Conservation (phyloP, 1,140 invertebrate species). For the Lepidurus couesii region DNA sequence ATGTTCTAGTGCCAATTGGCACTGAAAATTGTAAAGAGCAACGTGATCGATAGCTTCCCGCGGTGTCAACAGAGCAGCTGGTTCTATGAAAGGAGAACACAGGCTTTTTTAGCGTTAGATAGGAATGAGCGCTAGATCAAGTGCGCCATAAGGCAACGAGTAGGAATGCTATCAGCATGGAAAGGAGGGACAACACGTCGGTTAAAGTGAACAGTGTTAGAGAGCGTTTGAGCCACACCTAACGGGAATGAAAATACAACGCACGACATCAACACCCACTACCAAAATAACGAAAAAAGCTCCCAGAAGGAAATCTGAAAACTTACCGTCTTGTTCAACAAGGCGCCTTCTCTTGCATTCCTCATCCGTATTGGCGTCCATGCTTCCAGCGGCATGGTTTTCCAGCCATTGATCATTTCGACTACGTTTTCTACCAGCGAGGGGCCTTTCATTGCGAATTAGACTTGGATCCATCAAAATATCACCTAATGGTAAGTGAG, state of each 20-base stretch:
- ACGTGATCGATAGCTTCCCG: background rate
- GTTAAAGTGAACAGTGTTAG: background rate
- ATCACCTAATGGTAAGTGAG: conserved; percentile 2
- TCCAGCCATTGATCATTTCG: background rate
- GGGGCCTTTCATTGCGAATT: background rate
- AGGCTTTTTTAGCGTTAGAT: background rate
- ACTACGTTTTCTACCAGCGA: background rate
- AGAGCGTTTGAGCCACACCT: background rate
- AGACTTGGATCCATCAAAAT: conserved; percentile 9
- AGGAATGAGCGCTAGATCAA: background rate
- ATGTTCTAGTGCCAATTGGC: background rate
- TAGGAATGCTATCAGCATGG: conserved; percentile 4
- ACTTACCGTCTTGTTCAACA: background rate
- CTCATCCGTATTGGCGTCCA: background rate
- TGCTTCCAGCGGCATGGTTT: background rate
- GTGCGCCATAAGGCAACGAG: conserved; percentile 11
- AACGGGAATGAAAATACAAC: background rate
- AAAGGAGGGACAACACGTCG: conserved; percentile 3
- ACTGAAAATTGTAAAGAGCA: conserved; percentile 5
- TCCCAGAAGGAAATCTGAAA: background rate
- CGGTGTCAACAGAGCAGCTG: background rate
- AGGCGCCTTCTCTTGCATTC: background rate
- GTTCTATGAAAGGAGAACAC: conserved; percentile 8
- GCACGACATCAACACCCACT: background rate
- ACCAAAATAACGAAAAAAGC: too few species aligned